Conservation (phyloP, 2,113 vertebrate genomes). For the Sialia sialis region DNA sequence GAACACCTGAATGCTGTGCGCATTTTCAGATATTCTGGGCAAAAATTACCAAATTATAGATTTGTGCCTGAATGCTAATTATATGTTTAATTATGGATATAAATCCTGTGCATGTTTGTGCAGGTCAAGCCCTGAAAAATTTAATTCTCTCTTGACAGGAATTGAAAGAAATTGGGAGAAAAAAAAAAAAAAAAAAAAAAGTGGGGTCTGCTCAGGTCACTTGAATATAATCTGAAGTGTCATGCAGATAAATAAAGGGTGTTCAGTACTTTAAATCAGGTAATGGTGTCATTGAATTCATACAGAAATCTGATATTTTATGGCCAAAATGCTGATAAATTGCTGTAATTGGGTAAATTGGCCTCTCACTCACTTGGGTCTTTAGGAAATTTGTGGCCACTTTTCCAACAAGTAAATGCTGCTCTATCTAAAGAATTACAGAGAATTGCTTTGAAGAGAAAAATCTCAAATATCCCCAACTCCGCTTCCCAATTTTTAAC, state of each 20-base stretch:
- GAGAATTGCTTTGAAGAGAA: background rate
- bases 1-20: no score
- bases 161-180: background rate
- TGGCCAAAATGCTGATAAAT: background rate
- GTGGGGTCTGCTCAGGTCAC: background rate
- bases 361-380: fast-evolving
- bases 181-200: background rate
- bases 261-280: background rate
- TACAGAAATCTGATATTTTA: background rate
- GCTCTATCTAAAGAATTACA: background rate
- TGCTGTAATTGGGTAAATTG: background rate
- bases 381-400: background rate
- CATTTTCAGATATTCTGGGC: background rate
- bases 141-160: background rate
- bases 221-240: background rate
- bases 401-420: background rate
- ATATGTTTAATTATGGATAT: background rate
- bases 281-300: background rate
- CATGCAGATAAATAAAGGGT: background rate
- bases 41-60: background rate
- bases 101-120: background rate
- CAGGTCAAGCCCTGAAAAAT: background rate
- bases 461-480: background rate
- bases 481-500: background rate
- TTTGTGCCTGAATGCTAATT: background rate